Base-by-base conservation (phyloP, 92 coral and sea anemone genomes). In the Umimayanthus kanabou region DNA sequence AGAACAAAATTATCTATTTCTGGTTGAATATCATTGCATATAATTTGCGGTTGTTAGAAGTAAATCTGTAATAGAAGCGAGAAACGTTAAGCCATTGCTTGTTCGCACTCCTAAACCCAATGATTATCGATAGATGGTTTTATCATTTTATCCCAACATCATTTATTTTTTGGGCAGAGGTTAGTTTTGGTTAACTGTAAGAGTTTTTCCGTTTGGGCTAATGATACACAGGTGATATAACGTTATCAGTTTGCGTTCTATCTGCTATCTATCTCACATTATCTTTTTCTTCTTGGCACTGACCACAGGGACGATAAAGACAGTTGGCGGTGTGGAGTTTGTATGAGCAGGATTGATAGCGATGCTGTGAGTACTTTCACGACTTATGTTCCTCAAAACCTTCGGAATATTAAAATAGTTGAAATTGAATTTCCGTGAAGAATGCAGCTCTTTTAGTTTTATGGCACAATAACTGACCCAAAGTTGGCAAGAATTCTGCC, bases 291-390 rank as follows among this genome's bases (percentile, higher is more conserved):
- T 77, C 33, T 47, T 43, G 45, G 18, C 72, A 66, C 23, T 66
- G 18, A 33, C 37, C 37, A 33, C 30, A 82, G 86, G 26, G 86
- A 82, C 20, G 77, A 70, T 33, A 57, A 57, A 57, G 90, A 90
- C 13, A 81, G 80, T 69, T 66, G 88, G 80, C 76, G 90, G 39
- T 90, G 92, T 22, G 87, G 89, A 6, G 73, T 58, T 11, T 88
- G 88, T 25, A 85, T 88, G 57, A 75, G 64, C 22, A 90, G 76
- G 61, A 86, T 90, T 29, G 92, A 90, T 20, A 53, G 69, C 1
- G 90, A 90, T 28, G 64, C 90, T 8, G 92, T 90, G 69, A 82
- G 93, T 81, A 18, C 11, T n/a, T 8, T 11, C 77, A 53, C 37
- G 30, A 8, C 15, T 5, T 28, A 29, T 76, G 7, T 22, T 42